Evolutionary conservation across 1,140 invertebrate species (phyloP), one percentile per base, ranked within the genome.

Genomic region (Colletes gigas): DNA sequence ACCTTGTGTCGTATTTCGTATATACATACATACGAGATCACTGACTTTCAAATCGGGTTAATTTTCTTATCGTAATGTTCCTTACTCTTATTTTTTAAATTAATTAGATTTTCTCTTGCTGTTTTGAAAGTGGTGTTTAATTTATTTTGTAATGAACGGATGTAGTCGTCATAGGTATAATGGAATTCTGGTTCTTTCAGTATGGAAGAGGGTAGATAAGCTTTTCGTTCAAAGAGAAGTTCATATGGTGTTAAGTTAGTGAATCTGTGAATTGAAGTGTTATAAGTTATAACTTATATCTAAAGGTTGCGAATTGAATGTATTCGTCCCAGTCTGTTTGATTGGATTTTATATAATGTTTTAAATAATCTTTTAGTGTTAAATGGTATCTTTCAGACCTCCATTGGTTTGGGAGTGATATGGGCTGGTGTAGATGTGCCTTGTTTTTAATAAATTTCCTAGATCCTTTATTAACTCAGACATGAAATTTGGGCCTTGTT

Each of bases 261-360:
- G 0, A 89, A 84, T 65, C 80, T 79, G 72, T 94, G 94, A 3
- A 88, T 47, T n/a, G 91, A 86, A 0, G 92, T 92, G 59, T 94
- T 94, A 72, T 94, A 93, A 8, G n/a, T n/a, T n/a, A n/a, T n/a
- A n/a, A n/a, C n/a, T n/a, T n/a, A n/a, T n/a, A n/a, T n/a, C 89
- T 90, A 81, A 93, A 94, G 14, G 90, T 90, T 0, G 93, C 93
- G 19, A 90, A 90, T 1, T 86, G 88, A 1, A 94, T 74, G 10
- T 89, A 92, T 69, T 89, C 69, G 65, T 94, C 93, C 94, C 94
- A 95, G 78, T 94, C 89, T 12, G 55, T 83, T 14, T 87, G 88
- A 41, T 89, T 78, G 12, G 82, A n/a, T 19, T 84, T 88, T 9
- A 91, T 79, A 81, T 92, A 94, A 79, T 92, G 90, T 63, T 90